These are phyloP conservation scores for Caenorhabditis angaria DNA, from an alignment of 2,888 invertebrate species.

Conservation along the genomic window DNA sequence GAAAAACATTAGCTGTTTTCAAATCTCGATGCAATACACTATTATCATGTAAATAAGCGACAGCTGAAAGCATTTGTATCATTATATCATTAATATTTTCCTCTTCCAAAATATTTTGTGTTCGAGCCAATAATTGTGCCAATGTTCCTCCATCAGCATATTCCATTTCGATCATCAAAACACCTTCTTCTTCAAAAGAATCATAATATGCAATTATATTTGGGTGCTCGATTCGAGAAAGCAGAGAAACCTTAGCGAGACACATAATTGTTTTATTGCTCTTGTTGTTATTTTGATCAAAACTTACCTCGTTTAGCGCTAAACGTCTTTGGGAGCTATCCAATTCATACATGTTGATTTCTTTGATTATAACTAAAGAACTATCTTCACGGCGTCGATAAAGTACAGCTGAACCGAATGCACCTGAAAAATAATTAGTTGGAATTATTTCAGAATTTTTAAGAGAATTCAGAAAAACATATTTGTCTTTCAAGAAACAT, in stretches of 20 bases:
- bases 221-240: constrained; percentile 81
- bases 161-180: constrained; percentile 83
- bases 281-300: background rate
- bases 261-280: constrained; percentile 5
- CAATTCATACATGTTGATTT: constrained; percentile 80
- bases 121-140: constrained; percentile 78
- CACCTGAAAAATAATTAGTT: constrained; percentile 73
- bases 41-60: constrained; percentile 80
- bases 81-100: constrained; percentile 65
- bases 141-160: constrained; percentile 82
- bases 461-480: too few species aligned
- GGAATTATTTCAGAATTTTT: too few species aligned
- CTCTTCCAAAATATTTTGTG: constrained; percentile 77
- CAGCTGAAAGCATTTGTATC: constrained; percentile 80
- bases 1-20: constrained; percentile 82
- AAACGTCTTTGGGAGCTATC: constrained; percentile 79
- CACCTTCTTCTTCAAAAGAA: constrained; percentile 81
- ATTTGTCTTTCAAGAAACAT: too few species aligned
- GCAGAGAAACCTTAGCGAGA: constrained; percentile 74
- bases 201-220: constrained; percentile 80
- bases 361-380: constrained; percentile 80
- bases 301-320: constrained; percentile 68
- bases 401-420: constrained; percentile 81
- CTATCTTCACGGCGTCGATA: constrained; percentile 79
- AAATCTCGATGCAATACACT: constrained; percentile 79